Base-by-base conservation (phyloP, 2,797 vertebrate genomes). In the Leptoclinus maculatus region DNA sequence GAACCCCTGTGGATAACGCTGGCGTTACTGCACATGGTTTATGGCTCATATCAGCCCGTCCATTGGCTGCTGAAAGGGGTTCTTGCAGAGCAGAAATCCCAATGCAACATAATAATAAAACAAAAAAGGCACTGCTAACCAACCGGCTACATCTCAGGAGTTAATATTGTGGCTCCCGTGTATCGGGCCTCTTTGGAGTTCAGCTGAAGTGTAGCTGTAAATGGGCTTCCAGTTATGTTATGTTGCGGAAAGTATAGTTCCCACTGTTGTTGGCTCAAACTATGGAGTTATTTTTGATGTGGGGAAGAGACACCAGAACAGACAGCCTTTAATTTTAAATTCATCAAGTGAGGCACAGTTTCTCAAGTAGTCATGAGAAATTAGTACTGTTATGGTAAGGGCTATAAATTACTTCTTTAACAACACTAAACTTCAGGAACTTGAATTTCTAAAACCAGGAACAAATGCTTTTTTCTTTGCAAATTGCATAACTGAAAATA, bases 1-100 rank as follows among this genome's bases (percentile, higher is more conserved):
- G 89, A 89, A 83, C 69, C 81, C 82, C 79, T 54, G 79, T 81
- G 85, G 84, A 79, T 83, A 77, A 64, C 72, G 56, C 60, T 85
- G 71, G 79, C 84, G 74, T 87, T 86, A 85, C 71, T 57, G 78
- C 78, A 57, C 58, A 84, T 82, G 70, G 67, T 89, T 84, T 89
- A 86, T 86, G 85, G 85, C 67, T 84, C 69, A 77, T 85, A 91
- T 88, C 64, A 85, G 84, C 32, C 64, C 53, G 19, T 79, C 63
- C 76, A 79, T 86, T 88, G 87, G 81, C 84, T 79, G 74, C 84
- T 90, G 80, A 88, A 91, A 91, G 75, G 65, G 81, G 59, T 39
- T 69, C 34, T 43, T 58, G 59, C 78, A 76, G 67, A 81, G 75
- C 41, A 49, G 21, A 63, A 71, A 80, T n/a, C 56, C 64, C 10